Conservation (phyloP, 1,140 invertebrate genomes). For the Aphis craccivora region DNA sequence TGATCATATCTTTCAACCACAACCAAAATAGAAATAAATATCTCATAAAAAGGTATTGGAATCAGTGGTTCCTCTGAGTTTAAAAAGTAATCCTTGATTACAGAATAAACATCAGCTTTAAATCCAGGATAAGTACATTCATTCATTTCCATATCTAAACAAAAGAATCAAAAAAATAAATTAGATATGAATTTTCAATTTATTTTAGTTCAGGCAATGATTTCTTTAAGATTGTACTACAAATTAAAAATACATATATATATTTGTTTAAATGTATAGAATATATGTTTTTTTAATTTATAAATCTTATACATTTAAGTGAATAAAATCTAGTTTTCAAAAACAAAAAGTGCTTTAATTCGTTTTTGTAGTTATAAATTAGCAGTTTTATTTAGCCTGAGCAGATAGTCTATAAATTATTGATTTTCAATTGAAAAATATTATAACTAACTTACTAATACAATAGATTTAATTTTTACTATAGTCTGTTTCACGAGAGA, state of each 20-base stretch:
- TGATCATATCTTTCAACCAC: conserved; percentile 53
- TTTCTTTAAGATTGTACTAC: not conserved
- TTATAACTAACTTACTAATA: not conserved
- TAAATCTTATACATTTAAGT: not conserved
- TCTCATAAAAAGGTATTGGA: conserved; percentile 51
- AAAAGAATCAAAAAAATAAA: not conserved
- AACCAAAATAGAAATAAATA: conserved; percentile 53
- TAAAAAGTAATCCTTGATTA: conserved; percentile 56
- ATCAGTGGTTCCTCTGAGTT: conserved; percentile 51
- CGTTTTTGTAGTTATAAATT: not conserved
- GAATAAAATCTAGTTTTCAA: not conserved
- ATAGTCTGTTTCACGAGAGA: too few relatives aligned
- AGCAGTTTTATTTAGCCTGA: too few relatives aligned
- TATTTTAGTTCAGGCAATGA: not conserved
- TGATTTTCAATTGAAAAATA: too few relatives aligned
- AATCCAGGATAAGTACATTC: conserved; percentile 50
- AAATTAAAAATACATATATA: not conserved
- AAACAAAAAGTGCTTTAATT: not conserved
- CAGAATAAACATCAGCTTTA: conserved; percentile 48
- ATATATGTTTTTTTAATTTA: not conserved
- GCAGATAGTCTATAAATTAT: too few relatives aligned
- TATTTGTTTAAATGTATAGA: not conserved
- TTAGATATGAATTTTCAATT: not conserved
- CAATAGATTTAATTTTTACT: not conserved
- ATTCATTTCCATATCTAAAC: conserved; percentile 40